phyloP scores from a whole-genome alignment of 2,888 invertebrate species.

The Eucriotettix oculatus region DNA sequence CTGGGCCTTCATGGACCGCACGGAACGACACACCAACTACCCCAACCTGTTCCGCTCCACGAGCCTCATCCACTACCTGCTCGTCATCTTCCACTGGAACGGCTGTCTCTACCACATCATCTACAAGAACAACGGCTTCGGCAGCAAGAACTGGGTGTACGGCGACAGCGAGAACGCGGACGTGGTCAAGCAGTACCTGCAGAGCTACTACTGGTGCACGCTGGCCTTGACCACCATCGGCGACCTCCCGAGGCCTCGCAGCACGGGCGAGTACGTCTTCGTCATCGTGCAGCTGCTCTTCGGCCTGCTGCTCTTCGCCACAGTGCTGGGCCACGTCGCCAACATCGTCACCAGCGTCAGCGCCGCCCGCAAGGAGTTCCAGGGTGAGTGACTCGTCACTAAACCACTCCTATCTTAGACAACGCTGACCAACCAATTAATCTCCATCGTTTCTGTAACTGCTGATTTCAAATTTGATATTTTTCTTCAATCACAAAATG shows the following conservation, averaged over 20 bases:
- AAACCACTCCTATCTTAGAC: neutral
- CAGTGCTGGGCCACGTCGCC: constrained; percentile 92
- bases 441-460: neutral
- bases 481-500: too few species aligned
- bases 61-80: constrained; percentile 84
- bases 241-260: constrained; percentile 76
- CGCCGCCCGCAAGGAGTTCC: constrained; percentile 93
- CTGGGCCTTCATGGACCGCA: constrained; percentile 97
- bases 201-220: constrained; percentile 97
- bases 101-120: constrained; percentile 96
- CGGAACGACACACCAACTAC: constrained; percentile 96
- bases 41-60: constrained; percentile 90
- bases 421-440: neutral
- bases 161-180: constrained; percentile 72
- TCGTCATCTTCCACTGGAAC: constrained; percentile 99
- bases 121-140: constrained; percentile 88
- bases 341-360: constrained; percentile 97
- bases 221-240: constrained; percentile 91
- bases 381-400: constrained; percentile 57
- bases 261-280: constrained; percentile 89
- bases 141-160: constrained; percentile 84
- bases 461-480: neutral
- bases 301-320: constrained; percentile 86
- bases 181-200: constrained; percentile 86
- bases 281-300: constrained; percentile 88